These are phyloP conservation scores for Doris montereyensis DNA, from an alignment of 2,888 invertebrate species.

Conservation along the genomic window DNA sequence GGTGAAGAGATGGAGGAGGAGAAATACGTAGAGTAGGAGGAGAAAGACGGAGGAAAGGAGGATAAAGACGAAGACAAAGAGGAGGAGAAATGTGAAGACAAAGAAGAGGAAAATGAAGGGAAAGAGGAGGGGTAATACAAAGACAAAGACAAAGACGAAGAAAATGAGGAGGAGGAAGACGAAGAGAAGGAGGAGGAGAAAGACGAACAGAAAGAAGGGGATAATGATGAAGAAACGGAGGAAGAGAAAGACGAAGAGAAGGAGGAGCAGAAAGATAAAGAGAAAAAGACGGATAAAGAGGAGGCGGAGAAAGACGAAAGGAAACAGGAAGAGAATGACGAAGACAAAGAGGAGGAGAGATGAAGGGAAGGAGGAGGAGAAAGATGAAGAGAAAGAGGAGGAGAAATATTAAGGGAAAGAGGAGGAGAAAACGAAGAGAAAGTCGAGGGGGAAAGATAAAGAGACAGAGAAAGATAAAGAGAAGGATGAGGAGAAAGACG, in stretches of 20 bases:
- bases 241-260: neutral
- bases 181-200: neutral
- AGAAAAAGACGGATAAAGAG: neutral
- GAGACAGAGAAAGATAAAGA: neutral
- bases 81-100: neutral
- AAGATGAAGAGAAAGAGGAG: neutral
- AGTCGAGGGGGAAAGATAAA: neutral
- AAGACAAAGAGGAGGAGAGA: neutral
- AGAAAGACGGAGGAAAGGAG: neutral
- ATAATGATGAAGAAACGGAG: neutral
- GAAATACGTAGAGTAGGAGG: neutral
- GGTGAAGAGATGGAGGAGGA: neutral
- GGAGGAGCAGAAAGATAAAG: neutral
- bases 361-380: neutral
- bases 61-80: neutral
- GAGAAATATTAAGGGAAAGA: neutral
- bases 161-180: neutral
- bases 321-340: neutral
- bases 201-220: neutral
- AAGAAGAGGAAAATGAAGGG: neutral
- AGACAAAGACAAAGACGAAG: neutral
- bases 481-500: neutral
- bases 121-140: neutral
- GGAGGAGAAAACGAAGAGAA: neutral
- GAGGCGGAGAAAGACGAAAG: neutral